Conservation (phyloP, 2,888 invertebrate species). For the Cephus pygmeus region DNA sequence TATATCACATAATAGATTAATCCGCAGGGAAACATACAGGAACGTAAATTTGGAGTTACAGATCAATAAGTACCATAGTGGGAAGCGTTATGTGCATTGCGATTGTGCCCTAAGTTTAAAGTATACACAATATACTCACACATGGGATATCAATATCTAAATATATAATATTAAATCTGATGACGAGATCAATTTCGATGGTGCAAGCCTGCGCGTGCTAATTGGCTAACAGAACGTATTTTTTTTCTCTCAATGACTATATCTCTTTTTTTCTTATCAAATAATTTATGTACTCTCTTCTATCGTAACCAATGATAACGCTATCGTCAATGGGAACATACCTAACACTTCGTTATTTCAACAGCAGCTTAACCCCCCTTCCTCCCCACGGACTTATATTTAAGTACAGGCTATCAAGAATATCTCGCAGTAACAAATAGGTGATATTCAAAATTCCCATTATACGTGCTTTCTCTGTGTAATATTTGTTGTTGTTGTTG, state of each 20-base stretch:
- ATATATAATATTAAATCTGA: not conserved
- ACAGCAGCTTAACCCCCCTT: slow-evolving; percentile 60
- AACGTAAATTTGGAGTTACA: not conserved
- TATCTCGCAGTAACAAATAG: slow-evolving; percentile 62
- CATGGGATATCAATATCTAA: not conserved
- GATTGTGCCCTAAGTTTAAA: not conserved
- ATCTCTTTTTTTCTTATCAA: not conserved
- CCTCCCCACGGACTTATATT: slow-evolving; percentile 55
- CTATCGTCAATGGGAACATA: slow-evolving; percentile 19
- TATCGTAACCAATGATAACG: not conserved
- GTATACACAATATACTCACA: not conserved
- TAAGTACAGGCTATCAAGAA: slow-evolving; percentile 60
- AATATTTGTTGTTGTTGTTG: slow-evolving; percentile 31
- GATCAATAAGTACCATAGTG: not conserved
- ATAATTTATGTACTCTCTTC: not conserved
- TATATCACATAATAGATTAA: not conserved
- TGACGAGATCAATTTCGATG: not conserved
- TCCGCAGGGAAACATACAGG: not conserved
- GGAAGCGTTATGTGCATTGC: not conserved
- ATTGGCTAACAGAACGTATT: not conserved
- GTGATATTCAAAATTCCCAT: slow-evolving; percentile 52
- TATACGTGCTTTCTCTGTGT: not conserved
- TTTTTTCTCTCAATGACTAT: not conserved
- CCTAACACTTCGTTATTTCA: slow-evolving; percentile 61
- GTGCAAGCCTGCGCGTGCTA: not conserved